Evolutionary conservation across 2,797 vertebrate species (phyloP).

Genomic region (Peromyscus aztecus): DNA sequence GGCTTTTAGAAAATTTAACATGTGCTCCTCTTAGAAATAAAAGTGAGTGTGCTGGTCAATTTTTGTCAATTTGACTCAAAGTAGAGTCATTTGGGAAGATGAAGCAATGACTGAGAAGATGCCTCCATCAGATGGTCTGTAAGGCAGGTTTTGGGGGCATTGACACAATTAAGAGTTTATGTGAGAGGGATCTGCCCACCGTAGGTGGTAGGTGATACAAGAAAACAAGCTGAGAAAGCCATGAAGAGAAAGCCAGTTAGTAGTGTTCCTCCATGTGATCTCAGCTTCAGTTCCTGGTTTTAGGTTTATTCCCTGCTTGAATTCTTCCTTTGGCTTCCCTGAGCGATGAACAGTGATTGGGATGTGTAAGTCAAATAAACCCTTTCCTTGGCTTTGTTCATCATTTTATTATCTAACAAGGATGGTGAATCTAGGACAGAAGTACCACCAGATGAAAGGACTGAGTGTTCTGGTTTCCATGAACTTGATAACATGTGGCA

Average conservation of each 20-base stretch:
- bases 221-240: background rate
- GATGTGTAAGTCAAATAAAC: background rate
- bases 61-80: background rate
- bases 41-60: background rate
- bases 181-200: background rate
- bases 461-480: background rate
- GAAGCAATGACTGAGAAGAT: background rate
- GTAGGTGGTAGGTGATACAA: background rate
- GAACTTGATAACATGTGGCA: background rate
- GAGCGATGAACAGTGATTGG: background rate
- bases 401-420: background rate
- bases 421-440: background rate
- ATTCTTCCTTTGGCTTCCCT: background rate
- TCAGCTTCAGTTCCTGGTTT: background rate
- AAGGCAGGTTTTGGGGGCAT: background rate
- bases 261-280: background rate
- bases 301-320: background rate
- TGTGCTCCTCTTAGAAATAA: background rate
- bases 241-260: background rate
- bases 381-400: background rate
- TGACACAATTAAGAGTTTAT: background rate
- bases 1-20: background rate
- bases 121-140: background rate
- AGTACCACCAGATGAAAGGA: background rate
- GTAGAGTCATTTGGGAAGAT: background rate